Base-by-base conservation (phyloP, 2,888 invertebrate species). In the Habrosyne pyritoides region DNA sequence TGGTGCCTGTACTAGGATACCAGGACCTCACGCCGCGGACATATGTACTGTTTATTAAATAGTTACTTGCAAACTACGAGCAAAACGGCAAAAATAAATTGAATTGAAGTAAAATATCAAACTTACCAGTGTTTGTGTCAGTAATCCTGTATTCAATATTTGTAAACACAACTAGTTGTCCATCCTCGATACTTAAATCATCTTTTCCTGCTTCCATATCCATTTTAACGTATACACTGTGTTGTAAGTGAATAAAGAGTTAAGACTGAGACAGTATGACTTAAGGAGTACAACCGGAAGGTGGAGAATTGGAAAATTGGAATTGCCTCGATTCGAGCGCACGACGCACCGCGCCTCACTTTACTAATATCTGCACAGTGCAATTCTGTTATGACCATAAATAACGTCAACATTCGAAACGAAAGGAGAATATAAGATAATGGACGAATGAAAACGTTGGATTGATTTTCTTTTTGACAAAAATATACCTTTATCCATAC, bases 191-290 rank as follows among this genome's bases (percentile, higher is more conserved):
- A 70, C 87, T 86, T 28, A 79, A 61, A 54, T 87, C 84, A 60
- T 88, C 86, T 64, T 81, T 84, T 8, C 69, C 81, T 8, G 70
- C 67, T 75, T 91, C 88, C 52, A 87, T 63, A 64, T 90, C 84
- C 91, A 91, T 91, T 64, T 67, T 69, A 30, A 53, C 57, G 49
- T 47, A 57, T 49, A 52, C 33, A 48, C 36, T 6, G 30, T 36
- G 54, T 51, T 66, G 56, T 10, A 18, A 42, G 42, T n/a, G 42
- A 42, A 14, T 14, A 36, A 36, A 18, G 42, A 42, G 24, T 42
- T 18, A 42, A 8, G 42, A 18, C 42, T 18, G 42, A 47, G 54
- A 59, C 55, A 57, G 47, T 46, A 18, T 55, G 54, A 53, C 53
- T 48, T 52, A 53, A 63, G n/a, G 42, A 42, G 14, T 18, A 42